phyloP scores from a whole-genome alignment of 1,140 invertebrate species.

The Eurosta solidaginis region DNA sequence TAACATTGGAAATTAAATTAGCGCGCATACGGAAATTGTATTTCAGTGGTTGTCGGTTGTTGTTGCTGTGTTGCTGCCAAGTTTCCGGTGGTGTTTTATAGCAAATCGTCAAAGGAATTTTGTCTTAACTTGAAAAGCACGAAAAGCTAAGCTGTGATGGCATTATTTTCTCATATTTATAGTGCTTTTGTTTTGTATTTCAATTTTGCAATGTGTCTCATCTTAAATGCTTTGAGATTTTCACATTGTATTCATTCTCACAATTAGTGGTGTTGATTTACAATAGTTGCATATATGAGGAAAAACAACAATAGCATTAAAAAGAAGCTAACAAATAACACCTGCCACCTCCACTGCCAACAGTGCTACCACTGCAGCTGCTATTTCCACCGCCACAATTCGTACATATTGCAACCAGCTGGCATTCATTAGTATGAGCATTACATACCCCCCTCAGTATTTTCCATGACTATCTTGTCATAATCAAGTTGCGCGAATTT shows the following conservation, averaged over 20 bases:
- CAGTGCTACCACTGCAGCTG: background rate
- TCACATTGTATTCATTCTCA: constrained; percentile 26
- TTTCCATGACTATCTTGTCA: background rate
- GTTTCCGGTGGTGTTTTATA: background rate
- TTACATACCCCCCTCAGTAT: background rate
- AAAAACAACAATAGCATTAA: background rate
- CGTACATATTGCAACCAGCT: no score
- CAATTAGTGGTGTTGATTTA: constrained; percentile 24
- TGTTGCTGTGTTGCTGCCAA: no score
- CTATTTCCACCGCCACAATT: no score
- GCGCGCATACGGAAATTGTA: background rate
- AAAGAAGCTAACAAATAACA: no score
- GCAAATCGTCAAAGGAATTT: background rate
- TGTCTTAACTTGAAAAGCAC: background rate
- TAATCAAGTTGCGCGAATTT: constrained; percentile 4
- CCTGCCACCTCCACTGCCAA: background rate
- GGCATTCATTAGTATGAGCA: background rate
- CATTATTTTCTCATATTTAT: background rate
- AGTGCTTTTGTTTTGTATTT: background rate
- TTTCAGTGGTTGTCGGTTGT: background rate
- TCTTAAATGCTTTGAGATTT: constrained; percentile 11
- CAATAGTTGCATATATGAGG: background rate
- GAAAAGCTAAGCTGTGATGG: background rate
- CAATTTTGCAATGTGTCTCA: background rate
- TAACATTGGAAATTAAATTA: constrained; percentile 27